Base-by-base conservation (phyloP, 2,888 invertebrate genomes). In the Zygaena filipendulae region DNA sequence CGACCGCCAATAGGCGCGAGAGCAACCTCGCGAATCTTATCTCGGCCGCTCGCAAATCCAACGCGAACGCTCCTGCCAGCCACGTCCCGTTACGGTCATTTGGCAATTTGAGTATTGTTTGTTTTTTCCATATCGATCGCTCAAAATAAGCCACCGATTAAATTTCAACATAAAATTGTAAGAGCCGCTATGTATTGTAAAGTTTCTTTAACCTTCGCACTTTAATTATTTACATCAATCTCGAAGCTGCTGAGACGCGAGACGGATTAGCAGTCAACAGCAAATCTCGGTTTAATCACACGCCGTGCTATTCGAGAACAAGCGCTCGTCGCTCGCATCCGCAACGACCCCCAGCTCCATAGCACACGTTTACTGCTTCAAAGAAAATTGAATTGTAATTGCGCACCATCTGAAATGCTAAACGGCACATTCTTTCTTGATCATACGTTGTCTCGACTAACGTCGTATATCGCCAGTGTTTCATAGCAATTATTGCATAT, bases 301-400 rank as follows among this genome's bases (percentile, higher is more conserved):
- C 39, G 39, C 44, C 42, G 41, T 38, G n/a, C 36, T 32, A 26
- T 32, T n/a, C n/a, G 28, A 16, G 40, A 40, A 40, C 43, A 39
- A 45, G 44, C 45, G 42, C 47, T 45, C 43, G 35, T 44, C 38
- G 30, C 45, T 49, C 33, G 40, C 38, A 25, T 12, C 30, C 24
- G 20, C 35, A 32, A 22, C 11, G 21, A 29, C 25, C 30, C 25
- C 32, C 42, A 39, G 43, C 47, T 45, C 45, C 52, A 54, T 54
- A 51, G 55, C 48, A 49, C 47, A 45, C 49, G 52, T 54, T 62
- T 59, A 59, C 50, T 51, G 46, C 49, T 47, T 52, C 47, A 52
- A 42, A 59, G 58, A 59, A 67, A 70, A 70, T 71, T 69, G 64
- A 70, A 63, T 60, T 69, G 70, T 68, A 70, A 71, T 71, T 69